Conservation (phyloP, 2,888 invertebrate genomes). For the Volucella bombylans region DNA sequence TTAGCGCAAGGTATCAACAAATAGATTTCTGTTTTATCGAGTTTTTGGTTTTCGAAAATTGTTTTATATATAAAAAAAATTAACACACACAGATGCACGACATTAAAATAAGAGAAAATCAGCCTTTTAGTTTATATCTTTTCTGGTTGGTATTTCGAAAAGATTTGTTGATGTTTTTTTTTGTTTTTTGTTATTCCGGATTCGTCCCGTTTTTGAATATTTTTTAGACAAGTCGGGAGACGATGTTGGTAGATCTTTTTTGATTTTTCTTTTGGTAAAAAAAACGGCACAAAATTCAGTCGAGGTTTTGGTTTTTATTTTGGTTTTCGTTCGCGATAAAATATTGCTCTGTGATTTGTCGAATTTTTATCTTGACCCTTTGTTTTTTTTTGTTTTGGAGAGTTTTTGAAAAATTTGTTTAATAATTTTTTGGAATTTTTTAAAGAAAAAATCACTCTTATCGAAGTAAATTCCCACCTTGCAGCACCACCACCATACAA, state of each 20-base stretch:
- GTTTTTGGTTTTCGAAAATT: conserved; percentile 13
- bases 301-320: conserved; percentile 53
- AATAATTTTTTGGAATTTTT: too few species aligned
- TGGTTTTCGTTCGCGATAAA: conserved; percentile 33
- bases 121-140: conserved; percentile 80
- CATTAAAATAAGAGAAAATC: conserved; percentile 81
- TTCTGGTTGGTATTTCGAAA: conserved; percentile 47
- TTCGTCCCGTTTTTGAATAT: conserved; percentile 31
- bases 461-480: conserved; percentile 69
- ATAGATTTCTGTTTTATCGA: conserved; percentile 48
- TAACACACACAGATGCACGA: conserved; percentile 79
- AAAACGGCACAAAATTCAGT: conserved; percentile 73
- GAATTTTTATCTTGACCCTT: conserved; percentile 9
- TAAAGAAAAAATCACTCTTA: conserved; percentile 12
- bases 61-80: conserved; percentile 62
- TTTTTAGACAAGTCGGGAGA: conserved; percentile 16
- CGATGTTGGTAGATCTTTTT: conserved; percentile 21
- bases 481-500: conserved; percentile 69
- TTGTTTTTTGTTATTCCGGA: conserved; percentile 29
- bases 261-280: conserved; percentile 42
- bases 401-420: conserved; percentile 1
- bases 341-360: conserved; percentile 73
- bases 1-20: conserved; percentile 65
- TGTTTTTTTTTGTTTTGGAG: conserved; percentile 1
- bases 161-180: conserved; percentile 33